Evolutionary conservation across 2,888 invertebrate genomes (phyloP), one percentile per base, ranked within the genome.

Genomic region (Mythimna impura): DNA sequence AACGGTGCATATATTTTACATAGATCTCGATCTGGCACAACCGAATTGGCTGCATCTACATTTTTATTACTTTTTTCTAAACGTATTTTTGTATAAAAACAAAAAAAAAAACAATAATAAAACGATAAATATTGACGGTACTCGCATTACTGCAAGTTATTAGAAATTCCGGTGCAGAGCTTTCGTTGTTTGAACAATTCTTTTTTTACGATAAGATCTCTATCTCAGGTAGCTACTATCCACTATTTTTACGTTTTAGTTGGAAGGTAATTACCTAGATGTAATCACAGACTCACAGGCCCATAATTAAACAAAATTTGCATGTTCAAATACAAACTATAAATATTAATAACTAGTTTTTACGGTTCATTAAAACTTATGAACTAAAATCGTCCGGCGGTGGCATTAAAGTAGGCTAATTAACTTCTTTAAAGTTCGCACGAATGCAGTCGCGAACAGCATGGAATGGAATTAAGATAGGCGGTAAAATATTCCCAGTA

Each of bases 1-100:
- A 85, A 80, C 87, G 93, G 91, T 94, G 94, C 94, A 95, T 95
- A 94, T 94, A 93, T 93, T 93, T 92, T 91, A 92, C 92, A 92
- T 94, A 93, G 90, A 89, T 92, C 88, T 84, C 80, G 85, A 86
- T 83, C 84, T 86, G 81, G 86, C 76, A 82, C 81, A 83, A 81
- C 88, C 83, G 85, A 90, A 91, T 89, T 89, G 87, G 84, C 74
- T 89, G 89, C 88, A 94, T 94, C 91, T 93, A 89, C 93, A 93
- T 94, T 93, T 93, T 93, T 94, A 94, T 94, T 89, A 79, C 25
- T n/a, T 77, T 65, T 80, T 77, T 75, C 75, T 73, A 76, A 83
- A 72, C 57, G 58, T 67, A 58, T 71, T 72, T 77, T 62, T 68
- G 43, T 78, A 66, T 54, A 1, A 70, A 71, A 66, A 77, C 43